A percentile compares a stretch with the other conserved stretches of the same genome.
These are phyloP conservation scores for Sebastes taczanowskii DNA, from an alignment of 2,797 vertebrate genomes.

Conservation along the genomic window DNA sequence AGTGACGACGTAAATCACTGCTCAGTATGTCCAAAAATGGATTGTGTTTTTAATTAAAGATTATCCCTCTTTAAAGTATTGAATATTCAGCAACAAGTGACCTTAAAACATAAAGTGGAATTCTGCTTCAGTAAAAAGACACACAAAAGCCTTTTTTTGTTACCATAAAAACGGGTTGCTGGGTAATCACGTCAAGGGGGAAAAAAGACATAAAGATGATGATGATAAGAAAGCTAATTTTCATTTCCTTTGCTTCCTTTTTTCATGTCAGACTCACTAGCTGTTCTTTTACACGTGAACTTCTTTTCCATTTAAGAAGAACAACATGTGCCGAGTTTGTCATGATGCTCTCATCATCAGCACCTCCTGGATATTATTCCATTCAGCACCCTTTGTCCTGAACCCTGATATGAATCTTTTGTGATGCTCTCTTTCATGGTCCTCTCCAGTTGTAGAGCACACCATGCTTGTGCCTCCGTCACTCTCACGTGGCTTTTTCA, in stretches of 20 bases:
- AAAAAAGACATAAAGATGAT: background rate
- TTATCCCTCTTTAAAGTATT: background rate
- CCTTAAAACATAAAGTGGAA: background rate
- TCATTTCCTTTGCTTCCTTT: background rate
- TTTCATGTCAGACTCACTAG: background rate
- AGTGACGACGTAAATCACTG: no score
- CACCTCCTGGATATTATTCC: background rate
- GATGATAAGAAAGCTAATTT: background rate
- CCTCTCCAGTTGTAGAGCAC: slow-evolving; percentile 12
- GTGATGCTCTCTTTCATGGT: background rate
- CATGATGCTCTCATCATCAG: background rate
- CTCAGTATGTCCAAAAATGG: no score
- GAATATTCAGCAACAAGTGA: background rate
- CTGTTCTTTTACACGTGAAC: background rate
- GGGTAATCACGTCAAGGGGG: background rate
- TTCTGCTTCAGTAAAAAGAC: background rate
- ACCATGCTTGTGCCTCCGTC: background rate
- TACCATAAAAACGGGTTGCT: slow-evolving; percentile 33
- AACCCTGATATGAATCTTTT: slow-evolving; percentile 23
- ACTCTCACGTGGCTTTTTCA: background rate
- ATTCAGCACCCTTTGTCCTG: slow-evolving; percentile 5
- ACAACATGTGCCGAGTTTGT: background rate
- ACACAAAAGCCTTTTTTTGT: slow-evolving; percentile 8
- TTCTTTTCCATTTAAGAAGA: background rate
- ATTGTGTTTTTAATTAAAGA: background rate